phyloP scores from a whole-genome alignment of 2,888 invertebrate genomes.

The Clitarchus hookeri region DNA sequence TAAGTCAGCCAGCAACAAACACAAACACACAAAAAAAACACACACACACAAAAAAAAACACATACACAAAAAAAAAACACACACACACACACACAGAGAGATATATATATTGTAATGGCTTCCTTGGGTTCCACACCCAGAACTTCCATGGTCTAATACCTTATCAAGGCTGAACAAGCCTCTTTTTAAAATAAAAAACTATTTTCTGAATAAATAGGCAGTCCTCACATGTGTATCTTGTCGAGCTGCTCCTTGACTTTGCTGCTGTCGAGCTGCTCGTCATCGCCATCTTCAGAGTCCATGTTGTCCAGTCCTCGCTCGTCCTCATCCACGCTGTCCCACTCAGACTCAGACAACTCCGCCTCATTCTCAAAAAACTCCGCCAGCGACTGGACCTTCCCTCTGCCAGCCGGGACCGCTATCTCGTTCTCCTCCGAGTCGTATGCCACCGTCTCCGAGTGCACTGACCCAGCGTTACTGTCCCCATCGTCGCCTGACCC shows the following conservation, averaged over 20 bases:
- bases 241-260: conserved; percentile 77
- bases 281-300: conserved; percentile 84
- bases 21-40: too few relatives aligned
- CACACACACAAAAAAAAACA: too few relatives aligned
- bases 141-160: too few relatives aligned
- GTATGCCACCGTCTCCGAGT: conserved; percentile 65
- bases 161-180: neutral
- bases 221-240: conserved; percentile 79
- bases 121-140: too few relatives aligned
- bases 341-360: conserved; percentile 88
- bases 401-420: conserved; percentile 54
- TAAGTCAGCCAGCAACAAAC: too few relatives aligned
- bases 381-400: conserved; percentile 53
- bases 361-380: conserved; percentile 91
- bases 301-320: conserved; percentile 77
- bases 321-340: conserved; percentile 88
- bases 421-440: conserved; percentile 86
- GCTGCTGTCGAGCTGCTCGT: conserved; percentile 81
- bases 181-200: neutral
- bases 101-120: too few relatives aligned
- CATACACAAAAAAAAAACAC: too few relatives aligned
- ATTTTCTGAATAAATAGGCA: neutral
- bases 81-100: too few relatives aligned
- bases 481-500: conserved; percentile 45
- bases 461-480: conserved; percentile 32